Conservation (phyloP, 2,888 invertebrate species). For the Fragum sueziense region DNA sequence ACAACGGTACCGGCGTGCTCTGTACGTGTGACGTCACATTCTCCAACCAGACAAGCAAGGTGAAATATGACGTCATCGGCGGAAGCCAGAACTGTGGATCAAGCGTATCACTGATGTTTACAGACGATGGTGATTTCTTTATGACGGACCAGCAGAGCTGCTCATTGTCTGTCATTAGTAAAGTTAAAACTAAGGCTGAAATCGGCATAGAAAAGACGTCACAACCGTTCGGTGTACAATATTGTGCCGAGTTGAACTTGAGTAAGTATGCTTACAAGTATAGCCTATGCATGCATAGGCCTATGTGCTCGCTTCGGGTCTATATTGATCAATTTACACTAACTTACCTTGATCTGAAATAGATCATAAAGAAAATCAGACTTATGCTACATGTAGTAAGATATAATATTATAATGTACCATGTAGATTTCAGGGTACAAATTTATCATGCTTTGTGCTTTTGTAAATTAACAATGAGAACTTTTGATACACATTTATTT, state of each 20-base stretch:
- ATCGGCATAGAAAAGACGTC: background rate
- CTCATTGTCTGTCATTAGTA: background rate
- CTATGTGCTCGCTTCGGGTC: background rate
- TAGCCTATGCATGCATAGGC: background rate
- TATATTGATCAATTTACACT: background rate
- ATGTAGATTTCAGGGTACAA: too few relatives aligned
- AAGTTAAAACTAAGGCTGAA: background rate
- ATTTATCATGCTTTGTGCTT: too few relatives aligned
- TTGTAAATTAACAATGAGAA: too few relatives aligned
- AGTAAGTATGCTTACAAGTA: background rate
- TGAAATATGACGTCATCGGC: background rate
- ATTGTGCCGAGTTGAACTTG: background rate
- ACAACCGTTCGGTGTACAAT: constrained; percentile 1
- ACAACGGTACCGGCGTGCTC: constrained; percentile 8
- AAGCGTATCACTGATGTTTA: background rate
- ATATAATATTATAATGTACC: too few relatives aligned
- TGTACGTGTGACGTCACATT: background rate
- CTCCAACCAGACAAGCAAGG: background rate
- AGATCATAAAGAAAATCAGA: background rate
- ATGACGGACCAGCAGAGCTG: background rate
- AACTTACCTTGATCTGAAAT: background rate
- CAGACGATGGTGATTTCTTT: background rate
- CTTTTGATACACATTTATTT: too few relatives aligned
- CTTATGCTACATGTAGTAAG: background rate
- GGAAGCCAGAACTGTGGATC: background rate